Evolutionary conservation across 2,797 vertebrate species (phyloP).

Genomic region (Calcarius lapponicus): DNA sequence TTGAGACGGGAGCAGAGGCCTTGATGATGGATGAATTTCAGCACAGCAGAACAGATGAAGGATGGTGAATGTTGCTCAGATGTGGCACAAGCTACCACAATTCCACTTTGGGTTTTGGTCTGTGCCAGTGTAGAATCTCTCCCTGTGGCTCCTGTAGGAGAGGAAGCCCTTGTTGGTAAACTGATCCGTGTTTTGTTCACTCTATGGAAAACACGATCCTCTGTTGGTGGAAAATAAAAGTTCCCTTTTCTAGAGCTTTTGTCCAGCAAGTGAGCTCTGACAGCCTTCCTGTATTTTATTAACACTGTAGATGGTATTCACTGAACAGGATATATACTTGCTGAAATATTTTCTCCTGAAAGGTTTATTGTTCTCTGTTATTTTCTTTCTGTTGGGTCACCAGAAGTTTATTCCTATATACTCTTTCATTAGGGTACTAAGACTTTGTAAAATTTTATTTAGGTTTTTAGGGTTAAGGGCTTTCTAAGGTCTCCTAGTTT

Average conservation of each 20-base stretch:
- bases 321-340: conserved; percentile 34
- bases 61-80: neutral
- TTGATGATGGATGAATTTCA: neutral
- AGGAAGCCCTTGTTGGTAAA: neutral
- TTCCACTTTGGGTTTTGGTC: neutral
- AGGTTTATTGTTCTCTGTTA: conserved; percentile 48
- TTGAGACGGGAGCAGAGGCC: neutral
- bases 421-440: neutral
- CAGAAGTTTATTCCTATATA: conserved; percentile 8
- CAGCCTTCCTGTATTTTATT: conserved; percentile 38
- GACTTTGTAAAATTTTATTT: neutral
- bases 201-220: neutral
- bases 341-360: conserved; percentile 45
- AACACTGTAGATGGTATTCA: neutral
- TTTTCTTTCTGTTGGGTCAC: conserved; percentile 45
- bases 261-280: neutral
- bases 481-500: neutral
- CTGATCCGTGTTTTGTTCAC: neutral
- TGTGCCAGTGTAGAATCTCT: neutral
- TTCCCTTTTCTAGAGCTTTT: neutral
- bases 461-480: neutral
- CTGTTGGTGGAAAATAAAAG: neutral
- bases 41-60: neutral
- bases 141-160: neutral
- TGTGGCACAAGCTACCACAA: neutral